Evolutionary conservation across 2,113 vertebrate species (phyloP).

Genomic region (Osmerus eperlanus): DNA sequence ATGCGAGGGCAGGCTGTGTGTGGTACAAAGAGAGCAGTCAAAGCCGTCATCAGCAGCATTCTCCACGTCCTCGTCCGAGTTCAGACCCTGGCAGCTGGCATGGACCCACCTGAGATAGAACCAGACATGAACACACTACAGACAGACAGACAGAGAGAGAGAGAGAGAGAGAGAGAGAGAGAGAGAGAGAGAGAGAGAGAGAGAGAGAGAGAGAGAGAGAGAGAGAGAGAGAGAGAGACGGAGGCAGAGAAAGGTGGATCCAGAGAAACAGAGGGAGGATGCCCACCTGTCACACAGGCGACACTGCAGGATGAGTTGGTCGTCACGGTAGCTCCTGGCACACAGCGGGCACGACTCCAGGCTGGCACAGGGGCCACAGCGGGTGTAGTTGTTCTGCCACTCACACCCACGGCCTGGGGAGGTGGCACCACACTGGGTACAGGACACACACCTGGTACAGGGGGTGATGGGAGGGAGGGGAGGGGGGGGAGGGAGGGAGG

Average conservation of each 20-base stretch:
- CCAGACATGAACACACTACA: background rate
- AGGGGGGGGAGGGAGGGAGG: background rate
- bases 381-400: constrained; percentile 96
- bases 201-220: too few species aligned
- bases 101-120: constrained; percentile 87
- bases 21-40: constrained; percentile 89
- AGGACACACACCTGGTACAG: constrained; percentile 90
- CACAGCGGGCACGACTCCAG: constrained; percentile 85
- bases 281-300: constrained; percentile 89
- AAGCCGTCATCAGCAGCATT: constrained; percentile 87
- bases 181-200: background rate
- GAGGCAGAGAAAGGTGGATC: too few species aligned
- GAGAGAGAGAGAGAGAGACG: too few species aligned
- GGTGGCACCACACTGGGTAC: constrained; percentile 88
- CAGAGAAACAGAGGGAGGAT: background rate
- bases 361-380: constrained; percentile 91
- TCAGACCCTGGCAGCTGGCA: constrained; percentile 88
- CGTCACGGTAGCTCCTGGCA: constrained; percentile 77
- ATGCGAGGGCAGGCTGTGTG: constrained; percentile 67
- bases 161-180: background rate
- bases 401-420: constrained; percentile 87
- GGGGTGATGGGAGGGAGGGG: background rate
- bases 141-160: too few species aligned
- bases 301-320: constrained; percentile 92
- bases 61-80: constrained; percentile 89